phyloP scores from a whole-genome alignment of 2,888 invertebrate species.

The Augochlorella aurata region DNA sequence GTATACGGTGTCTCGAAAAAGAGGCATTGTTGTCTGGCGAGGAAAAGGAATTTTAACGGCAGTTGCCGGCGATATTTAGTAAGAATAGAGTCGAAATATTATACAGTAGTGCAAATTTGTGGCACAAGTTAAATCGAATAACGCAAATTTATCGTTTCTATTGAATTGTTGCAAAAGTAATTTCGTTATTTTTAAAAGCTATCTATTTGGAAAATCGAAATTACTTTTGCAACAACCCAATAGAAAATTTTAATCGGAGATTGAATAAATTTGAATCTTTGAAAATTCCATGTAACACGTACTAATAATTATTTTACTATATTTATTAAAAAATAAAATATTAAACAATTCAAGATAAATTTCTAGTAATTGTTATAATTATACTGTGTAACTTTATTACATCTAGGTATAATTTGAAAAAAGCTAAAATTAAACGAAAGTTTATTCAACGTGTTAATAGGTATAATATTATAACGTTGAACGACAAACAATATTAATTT shows the following conservation, averaged over 20 bases:
- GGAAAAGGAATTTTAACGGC: neutral
- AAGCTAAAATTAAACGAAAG: neutral
- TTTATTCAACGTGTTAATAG: neutral
- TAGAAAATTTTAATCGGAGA: too few species aligned
- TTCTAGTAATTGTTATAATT: neutral
- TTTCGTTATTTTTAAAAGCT: too few species aligned
- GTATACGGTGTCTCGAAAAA: constrained; percentile 72
- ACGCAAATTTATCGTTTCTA: neutral
- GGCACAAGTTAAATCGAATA: too few species aligned
- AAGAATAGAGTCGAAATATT: neutral
- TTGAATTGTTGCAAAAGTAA: too few species aligned
- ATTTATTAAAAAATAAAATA: neutral
- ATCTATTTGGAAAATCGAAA: neutral
- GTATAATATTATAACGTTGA: neutral
- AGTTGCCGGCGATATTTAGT: neutral
- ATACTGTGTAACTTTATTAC: neutral
- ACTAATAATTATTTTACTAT: neutral
- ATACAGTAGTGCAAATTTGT: neutral
- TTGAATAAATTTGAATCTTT: neutral
- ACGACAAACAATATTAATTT: neutral
- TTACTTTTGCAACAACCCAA: neutral
- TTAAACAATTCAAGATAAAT: neutral
- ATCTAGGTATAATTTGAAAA: neutral
- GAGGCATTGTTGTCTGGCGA: constrained; percentile 17
- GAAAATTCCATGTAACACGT: neutral